Conservation (phyloP, 2,113 vertebrate species). For the Pelecanoides urinatrix region DNA sequence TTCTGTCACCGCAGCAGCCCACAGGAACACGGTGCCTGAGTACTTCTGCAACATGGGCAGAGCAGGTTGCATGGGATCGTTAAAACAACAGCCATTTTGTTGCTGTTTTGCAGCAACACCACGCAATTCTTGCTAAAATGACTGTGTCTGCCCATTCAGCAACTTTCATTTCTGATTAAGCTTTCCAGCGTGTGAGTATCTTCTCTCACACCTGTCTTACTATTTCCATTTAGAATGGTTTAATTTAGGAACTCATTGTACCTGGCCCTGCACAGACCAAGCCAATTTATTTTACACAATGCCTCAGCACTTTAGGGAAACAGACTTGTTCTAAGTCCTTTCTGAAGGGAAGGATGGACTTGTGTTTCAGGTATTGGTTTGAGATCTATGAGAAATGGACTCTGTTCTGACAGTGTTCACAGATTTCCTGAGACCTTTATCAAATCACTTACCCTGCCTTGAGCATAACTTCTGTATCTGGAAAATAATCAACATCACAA, state of each 20-base stretch:
- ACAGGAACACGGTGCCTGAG: neutral
- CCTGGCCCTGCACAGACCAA: neutral
- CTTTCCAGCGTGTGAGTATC: conserved; percentile 24
- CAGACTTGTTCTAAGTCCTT: neutral
- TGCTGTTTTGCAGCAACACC: neutral
- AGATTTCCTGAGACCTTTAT: neutral
- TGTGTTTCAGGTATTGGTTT: neutral
- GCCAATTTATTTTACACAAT: conserved; percentile 40
- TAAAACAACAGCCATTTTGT: neutral
- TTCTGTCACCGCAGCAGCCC: neutral
- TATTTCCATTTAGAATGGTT: conserved; percentile 16
- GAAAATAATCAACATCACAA: neutral
- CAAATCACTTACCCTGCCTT: neutral
- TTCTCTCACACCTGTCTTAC: conserved; percentile 1
- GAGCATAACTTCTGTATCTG: neutral
- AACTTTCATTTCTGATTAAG: neutral
- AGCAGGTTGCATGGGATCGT: neutral
- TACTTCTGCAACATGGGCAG: neutral
- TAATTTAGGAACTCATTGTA: conserved; percentile 43
- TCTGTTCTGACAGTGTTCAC: neutral
- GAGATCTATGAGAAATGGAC: neutral
- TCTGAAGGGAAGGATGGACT: neutral
- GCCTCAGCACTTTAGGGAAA: neutral
- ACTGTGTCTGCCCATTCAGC: neutral
- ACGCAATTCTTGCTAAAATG: neutral